Evolutionary conservation across 1,140 invertebrate species (phyloP).

Genomic region (Drosophila bipectinata): DNA sequence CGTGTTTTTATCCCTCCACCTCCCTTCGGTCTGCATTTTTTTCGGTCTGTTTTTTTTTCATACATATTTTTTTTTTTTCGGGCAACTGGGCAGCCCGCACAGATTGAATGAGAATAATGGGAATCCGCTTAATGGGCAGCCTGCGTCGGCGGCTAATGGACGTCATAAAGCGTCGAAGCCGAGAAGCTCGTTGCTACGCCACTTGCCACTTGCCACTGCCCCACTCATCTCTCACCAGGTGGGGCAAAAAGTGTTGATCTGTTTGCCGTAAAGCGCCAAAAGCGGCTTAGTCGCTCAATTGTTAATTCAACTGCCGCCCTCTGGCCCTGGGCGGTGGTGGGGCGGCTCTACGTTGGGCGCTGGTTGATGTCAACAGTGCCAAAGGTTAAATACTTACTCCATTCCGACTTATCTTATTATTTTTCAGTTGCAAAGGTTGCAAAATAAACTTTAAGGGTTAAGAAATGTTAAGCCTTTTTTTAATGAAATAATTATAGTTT

Average conservation of each 20-base stretch:
- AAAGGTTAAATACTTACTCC: background rate
- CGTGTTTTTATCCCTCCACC: constrained; percentile 3
- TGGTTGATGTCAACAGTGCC: background rate
- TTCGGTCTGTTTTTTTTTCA: constrained; percentile 1
- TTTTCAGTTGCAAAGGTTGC: background rate
- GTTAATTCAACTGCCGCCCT: constrained; percentile 7
- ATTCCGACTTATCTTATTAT: background rate
- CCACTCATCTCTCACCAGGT: background rate
- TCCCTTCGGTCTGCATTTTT: constrained; percentile 1
- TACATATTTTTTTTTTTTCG: background rate
- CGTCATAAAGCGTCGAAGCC: constrained; percentile 44
- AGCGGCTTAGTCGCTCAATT: constrained; percentile 29
- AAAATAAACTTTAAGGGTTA: no score
- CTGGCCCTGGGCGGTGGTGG: background rate
- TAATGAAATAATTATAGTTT: background rate
- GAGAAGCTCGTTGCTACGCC: constrained; percentile 18
- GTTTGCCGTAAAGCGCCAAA: constrained; percentile 27
- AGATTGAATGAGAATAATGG: constrained; percentile 59
- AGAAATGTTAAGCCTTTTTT: background rate
- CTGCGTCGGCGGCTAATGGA: constrained; percentile 43
- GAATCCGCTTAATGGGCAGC: constrained; percentile 48
- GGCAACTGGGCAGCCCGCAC: background rate
- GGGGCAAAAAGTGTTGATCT: constrained; percentile 33
- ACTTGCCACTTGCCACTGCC: constrained; percentile 1
- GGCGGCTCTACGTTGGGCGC: background rate